These are phyloP conservation scores for Hydrotaea cyrtoneurina DNA, from an alignment of 2,888 invertebrate genomes.

Conservation along the genomic window DNA sequence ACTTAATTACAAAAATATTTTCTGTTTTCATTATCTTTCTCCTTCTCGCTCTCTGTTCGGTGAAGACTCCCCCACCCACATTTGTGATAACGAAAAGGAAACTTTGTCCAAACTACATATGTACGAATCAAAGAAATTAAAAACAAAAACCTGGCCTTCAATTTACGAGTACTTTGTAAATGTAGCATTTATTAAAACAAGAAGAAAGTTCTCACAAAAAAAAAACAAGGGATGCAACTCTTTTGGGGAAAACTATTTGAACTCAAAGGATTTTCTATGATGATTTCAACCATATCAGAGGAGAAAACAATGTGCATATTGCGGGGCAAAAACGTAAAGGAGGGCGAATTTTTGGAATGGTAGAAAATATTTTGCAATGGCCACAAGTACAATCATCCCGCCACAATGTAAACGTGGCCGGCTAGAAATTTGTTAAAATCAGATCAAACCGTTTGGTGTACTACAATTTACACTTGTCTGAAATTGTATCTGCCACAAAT, in stretches of 20 bases:
- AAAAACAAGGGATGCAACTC: not conserved
- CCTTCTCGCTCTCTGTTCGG: too few relatives aligned
- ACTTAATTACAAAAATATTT: conserved; percentile 18
- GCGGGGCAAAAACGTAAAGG: not conserved
- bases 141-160: conserved; percentile 21
- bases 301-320: not conserved
- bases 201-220: conserved; percentile 9
- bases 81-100: not conserved
- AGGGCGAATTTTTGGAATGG: not conserved
- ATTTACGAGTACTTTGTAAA: conserved; percentile 28
- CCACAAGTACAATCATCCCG: too few relatives aligned
- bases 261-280: conserved; percentile 9
- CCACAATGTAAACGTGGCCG: too few relatives aligned
- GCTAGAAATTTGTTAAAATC: not conserved
- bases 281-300: not conserved
- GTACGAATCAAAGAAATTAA: conserved; percentile 14
- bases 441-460: too few relatives aligned
- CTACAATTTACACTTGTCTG: not conserved
- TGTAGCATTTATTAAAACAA: conserved; percentile 26
- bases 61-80: not conserved
- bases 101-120: not conserved
- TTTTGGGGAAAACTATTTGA: conserved; percentile 3
- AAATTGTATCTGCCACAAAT: not conserved
- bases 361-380: not conserved
- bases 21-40: not conserved